These are phyloP conservation scores for Pollenia amentaria DNA, from an alignment of 2,888 invertebrate species.

Conservation along the genomic window DNA sequence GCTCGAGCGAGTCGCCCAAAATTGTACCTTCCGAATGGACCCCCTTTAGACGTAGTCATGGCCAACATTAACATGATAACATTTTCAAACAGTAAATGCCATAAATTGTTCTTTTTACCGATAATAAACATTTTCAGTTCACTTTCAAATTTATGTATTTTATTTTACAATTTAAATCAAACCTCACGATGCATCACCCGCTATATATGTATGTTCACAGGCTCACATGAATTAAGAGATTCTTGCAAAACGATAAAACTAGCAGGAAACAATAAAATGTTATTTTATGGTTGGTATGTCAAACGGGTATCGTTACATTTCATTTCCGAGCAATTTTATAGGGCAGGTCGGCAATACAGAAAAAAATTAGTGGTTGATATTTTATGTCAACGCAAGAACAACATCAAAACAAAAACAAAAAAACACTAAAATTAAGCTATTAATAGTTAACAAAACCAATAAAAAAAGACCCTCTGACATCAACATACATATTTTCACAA, in stretches of 20 bases:
- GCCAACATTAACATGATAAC: too few species aligned
- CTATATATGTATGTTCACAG: background rate
- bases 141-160: too few species aligned
- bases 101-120: too few species aligned
- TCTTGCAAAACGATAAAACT: constrained; percentile 47
- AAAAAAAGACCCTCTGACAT: constrained; percentile 25
- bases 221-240: background rate
- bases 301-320: constrained; percentile 26
- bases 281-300: constrained; percentile 51
- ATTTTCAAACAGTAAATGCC: too few species aligned
- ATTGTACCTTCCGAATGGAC: too few species aligned
- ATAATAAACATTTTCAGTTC: too few species aligned
- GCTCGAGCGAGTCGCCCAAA: too few species aligned
- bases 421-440: constrained; percentile 55
- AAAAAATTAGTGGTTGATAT: constrained; percentile 15
- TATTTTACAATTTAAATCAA: too few species aligned
- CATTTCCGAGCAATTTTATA: background rate
- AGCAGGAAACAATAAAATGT: constrained; percentile 58
- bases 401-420: background rate
- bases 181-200: too few species aligned
- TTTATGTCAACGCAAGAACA: background rate
- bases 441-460: constrained; percentile 52
- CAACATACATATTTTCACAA: background rate
- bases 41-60: too few species aligned
- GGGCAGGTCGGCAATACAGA: background rate